phyloP scores from a whole-genome alignment of 2,888 invertebrate species.

The Saturnia pavonia region DNA sequence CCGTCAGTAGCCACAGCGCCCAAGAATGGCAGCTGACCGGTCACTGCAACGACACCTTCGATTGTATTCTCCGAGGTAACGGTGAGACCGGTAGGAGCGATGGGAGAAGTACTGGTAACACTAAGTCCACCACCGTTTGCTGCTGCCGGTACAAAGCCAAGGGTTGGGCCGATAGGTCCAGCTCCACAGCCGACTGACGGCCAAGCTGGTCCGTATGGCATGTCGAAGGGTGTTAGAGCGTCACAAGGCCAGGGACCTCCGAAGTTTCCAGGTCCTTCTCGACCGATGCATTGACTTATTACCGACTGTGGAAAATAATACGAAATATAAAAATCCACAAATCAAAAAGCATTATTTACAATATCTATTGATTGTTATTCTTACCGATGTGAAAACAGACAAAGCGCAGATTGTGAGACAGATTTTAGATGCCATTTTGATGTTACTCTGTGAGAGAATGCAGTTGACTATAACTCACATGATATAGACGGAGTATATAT shows the following conservation, averaged over 20 bases:
- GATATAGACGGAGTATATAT: neutral
- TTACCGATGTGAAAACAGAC: neutral
- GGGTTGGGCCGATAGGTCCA: neutral
- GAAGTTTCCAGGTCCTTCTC: constrained; percentile 16
- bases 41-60: constrained; percentile 34
- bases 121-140: constrained; percentile 23
- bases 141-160: constrained; percentile 16
- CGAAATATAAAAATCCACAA: neutral
- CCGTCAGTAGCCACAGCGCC: constrained; percentile 27
- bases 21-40: constrained; percentile 29
- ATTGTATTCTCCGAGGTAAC: constrained; percentile 52
- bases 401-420: neutral
- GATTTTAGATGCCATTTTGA: constrained; percentile 2
- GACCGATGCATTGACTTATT: constrained; percentile 19
- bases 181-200: constrained; percentile 9
- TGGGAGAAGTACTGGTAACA: constrained; percentile 38
- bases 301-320: constrained; percentile 17
- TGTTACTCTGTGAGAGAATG: neutral
- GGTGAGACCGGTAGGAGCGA: constrained; percentile 44
- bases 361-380: neutral
- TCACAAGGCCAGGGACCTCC: constrained; percentile 19
- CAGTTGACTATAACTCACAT: neutral
- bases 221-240: constrained; percentile 16
- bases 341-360: neutral
- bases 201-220: constrained; percentile 16